These are phyloP conservation scores for Nephrotoma appendiculata DNA, from an alignment of 2,888 invertebrate species.

Conservation along the genomic window DNA sequence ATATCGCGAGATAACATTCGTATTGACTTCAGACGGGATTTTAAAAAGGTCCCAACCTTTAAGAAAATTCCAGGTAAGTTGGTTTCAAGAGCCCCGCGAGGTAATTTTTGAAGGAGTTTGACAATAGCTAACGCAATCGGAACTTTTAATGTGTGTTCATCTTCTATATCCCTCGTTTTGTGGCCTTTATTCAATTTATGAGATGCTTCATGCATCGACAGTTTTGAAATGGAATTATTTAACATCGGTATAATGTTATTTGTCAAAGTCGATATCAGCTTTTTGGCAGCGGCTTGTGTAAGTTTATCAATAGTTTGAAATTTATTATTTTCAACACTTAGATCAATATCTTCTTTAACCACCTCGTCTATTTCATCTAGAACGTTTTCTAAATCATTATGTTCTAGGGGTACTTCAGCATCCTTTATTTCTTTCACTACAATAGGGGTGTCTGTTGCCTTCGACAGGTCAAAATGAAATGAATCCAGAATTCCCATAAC, in stretches of 20 bases:
- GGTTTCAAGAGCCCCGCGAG: slow-evolving; percentile 53
- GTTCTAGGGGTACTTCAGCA: slow-evolving; percentile 15
- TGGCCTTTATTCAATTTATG: slow-evolving; percentile 65
- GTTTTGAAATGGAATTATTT: slow-evolving; percentile 51
- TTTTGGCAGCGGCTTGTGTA: slow-evolving; percentile 54
- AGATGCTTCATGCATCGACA: slow-evolving; percentile 56
- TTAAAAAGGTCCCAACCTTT: slow-evolving; percentile 81
- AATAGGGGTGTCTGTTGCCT: slow-evolving; percentile 29
- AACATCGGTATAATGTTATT: slow-evolving; percentile 65
- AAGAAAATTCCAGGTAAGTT: slow-evolving; percentile 74
- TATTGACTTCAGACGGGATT: slow-evolving; percentile 76
- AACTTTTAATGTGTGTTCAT: slow-evolving; percentile 77
- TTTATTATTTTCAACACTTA: slow-evolving; percentile 22
- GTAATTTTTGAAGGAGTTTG: slow-evolving; percentile 77
- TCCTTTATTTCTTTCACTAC: slow-evolving; percentile 8
- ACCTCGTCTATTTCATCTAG: slow-evolving; percentile 15
- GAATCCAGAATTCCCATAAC: slow-evolving; percentile 69
- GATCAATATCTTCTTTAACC: slow-evolving; percentile 30
- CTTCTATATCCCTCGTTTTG: slow-evolving; percentile 58
- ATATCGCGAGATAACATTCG: slow-evolving; percentile 74
- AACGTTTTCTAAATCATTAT: slow-evolving; percentile 22
- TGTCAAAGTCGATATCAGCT: slow-evolving; percentile 56
- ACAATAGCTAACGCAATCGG: slow-evolving; percentile 89
- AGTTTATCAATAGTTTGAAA: slow-evolving; percentile 23
- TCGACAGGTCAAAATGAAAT: slow-evolving; percentile 80